Evolutionary conservation across 2,797 vertebrate genomes (phyloP).

Genomic region (Acomys russatus): DNA sequence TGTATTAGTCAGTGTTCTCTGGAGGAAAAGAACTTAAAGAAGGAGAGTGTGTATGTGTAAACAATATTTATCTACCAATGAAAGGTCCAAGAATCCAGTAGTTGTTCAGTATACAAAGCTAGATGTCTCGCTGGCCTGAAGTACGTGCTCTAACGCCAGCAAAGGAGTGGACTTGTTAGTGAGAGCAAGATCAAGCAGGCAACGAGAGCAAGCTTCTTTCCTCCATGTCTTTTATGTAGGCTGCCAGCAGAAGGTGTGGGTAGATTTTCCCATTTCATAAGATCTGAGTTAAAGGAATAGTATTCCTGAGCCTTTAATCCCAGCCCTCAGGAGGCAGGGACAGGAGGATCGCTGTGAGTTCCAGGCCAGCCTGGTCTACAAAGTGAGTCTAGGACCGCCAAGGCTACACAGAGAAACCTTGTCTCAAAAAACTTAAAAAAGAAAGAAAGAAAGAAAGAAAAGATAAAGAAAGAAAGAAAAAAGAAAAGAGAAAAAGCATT

Average conservation of each 20-base stretch:
- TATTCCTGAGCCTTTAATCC: too few relatives aligned
- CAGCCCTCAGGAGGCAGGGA: too few relatives aligned
- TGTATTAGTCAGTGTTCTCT: neutral
- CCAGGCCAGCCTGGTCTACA: too few relatives aligned
- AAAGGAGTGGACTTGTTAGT: neutral
- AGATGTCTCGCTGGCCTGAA: neutral
- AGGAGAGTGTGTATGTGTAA: too few relatives aligned
- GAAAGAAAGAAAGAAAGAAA: too few relatives aligned
- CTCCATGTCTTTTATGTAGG: neutral
- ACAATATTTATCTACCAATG: neutral
- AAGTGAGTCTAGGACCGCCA: too few relatives aligned
- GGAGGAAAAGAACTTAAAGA: neutral
- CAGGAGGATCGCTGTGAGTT: too few relatives aligned
- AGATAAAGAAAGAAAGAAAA: too few relatives aligned
- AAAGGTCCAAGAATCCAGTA: neutral
- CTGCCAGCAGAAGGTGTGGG: neutral
- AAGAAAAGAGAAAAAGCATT: neutral
- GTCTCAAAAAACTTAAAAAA: too few relatives aligned
- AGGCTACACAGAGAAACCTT: too few relatives aligned
- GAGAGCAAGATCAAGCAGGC: neutral
- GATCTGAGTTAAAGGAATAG: neutral
- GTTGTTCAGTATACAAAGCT: neutral
- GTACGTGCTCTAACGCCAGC: neutral
- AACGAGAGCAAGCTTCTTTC: neutral
- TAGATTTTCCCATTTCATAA: neutral